Conservation (phyloP, 2,113 vertebrate species). For the Sturnira hondurensis region DNA sequence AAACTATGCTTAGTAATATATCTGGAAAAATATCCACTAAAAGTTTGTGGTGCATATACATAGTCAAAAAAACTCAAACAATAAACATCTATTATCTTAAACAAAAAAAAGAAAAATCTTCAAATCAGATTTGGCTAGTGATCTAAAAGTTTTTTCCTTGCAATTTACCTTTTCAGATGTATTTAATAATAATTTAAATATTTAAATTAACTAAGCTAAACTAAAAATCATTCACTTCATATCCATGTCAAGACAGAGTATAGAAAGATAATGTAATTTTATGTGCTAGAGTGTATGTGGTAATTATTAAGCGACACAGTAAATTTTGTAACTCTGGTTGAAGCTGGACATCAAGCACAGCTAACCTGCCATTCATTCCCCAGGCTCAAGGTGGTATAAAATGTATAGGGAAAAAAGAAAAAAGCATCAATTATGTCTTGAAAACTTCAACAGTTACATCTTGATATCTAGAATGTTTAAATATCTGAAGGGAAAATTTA, state of each 20-base stretch:
- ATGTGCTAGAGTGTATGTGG: not conserved
- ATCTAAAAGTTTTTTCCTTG: not conserved
- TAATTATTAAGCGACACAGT: conserved; percentile 7
- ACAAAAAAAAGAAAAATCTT: conserved; percentile 1
- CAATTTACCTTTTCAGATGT: not conserved
- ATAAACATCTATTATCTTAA: conserved; percentile 2
- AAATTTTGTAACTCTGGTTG: not conserved
- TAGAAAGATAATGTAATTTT: not conserved
- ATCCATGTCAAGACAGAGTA: not conserved
- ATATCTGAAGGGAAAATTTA: conserved; percentile 4
- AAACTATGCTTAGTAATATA: conserved; percentile 17
- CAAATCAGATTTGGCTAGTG: not conserved
- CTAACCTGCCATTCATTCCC: not conserved
- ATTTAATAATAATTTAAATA: not conserved
- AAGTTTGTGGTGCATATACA: not conserved
- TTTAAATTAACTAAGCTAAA: not conserved
- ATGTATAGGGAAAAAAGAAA: not conserved
- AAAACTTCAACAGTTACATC: not conserved
- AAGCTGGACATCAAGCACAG: not conserved
- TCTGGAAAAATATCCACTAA: conserved; percentile 36
- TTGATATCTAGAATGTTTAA: not conserved
- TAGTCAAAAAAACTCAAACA: conserved; percentile 5
- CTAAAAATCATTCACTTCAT: conserved; percentile 17
- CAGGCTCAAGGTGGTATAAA: conserved; percentile 7
- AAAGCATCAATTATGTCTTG: not conserved